A percentile compares a stretch with the other conserved stretches of the same genome.
Evolutionary conservation across 2,113 vertebrate species (phyloP).

Genomic region (Trogon surrucura): DNA sequence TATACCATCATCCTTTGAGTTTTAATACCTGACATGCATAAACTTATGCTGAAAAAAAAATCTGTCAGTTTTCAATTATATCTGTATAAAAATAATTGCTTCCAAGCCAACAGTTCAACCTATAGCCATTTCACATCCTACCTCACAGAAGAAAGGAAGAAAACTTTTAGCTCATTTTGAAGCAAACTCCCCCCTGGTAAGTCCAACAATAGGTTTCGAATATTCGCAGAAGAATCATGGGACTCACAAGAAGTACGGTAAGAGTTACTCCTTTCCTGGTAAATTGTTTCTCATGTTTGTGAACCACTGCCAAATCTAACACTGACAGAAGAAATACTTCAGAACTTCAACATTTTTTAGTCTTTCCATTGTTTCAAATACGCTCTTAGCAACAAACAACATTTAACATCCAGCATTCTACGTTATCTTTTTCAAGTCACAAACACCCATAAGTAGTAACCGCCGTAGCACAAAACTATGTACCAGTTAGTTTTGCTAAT

Average conservation of each 20-base stretch:
- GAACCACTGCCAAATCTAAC: conserved; percentile 51
- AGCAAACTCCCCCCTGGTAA: not conserved
- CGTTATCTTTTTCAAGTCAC: not conserved
- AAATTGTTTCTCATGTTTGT: not conserved
- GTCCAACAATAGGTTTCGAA: not conserved
- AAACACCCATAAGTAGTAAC: not conserved
- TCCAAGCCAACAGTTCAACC: not conserved
- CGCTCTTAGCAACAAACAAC: not conserved
- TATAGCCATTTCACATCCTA: not conserved
- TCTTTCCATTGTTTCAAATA: conserved; percentile 59
- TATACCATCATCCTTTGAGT: not conserved
- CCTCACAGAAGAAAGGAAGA: not conserved
- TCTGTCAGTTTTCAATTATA: not conserved
- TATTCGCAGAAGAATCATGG: not conserved
- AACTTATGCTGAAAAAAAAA: not conserved
- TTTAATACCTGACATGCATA: not conserved
- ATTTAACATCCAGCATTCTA: not conserved
- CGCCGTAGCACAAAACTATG: not conserved
- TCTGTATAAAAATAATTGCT: not conserved
- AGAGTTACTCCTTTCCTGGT: conserved; percentile 22
- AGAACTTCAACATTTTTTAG: conserved; percentile 44
- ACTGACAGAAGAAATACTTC: conserved; percentile 36
- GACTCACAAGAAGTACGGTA: not conserved
- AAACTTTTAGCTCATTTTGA: not conserved
- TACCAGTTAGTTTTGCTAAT: not conserved